A percentile compares a stretch with the other conserved stretches of the same genome.
Evolutionary conservation across 2,888 invertebrate species (phyloP).

Genomic region (Tipula helvola): DNA sequence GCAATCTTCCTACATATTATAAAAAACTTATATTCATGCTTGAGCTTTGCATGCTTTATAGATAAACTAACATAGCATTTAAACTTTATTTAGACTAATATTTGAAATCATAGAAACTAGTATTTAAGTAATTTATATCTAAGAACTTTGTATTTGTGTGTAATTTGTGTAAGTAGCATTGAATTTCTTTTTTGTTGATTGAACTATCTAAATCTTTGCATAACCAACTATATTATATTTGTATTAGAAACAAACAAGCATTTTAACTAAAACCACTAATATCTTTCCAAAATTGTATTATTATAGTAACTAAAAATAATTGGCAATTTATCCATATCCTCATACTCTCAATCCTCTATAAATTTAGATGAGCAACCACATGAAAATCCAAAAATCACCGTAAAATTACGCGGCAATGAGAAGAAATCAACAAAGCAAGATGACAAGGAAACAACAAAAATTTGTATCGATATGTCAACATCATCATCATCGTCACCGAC

Average conservation of each 20-base stretch:
- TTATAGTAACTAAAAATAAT: neutral
- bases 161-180: neutral
- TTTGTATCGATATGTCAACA: constrained; percentile 7
- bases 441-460: neutral
- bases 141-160: neutral
- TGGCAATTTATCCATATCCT: neutral
- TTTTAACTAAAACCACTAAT: neutral
- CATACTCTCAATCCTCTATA: neutral
- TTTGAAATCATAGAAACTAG: neutral
- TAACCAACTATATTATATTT: neutral
- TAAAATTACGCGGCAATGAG: neutral
- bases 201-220: neutral
- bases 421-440: neutral
- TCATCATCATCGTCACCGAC: neutral
- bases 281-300: neutral
- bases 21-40: no score
- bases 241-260: neutral
- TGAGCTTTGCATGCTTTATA: no score
- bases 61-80: neutral
- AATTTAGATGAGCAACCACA: neutral
- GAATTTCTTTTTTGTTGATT: neutral
- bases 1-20: no score
- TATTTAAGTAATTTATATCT: neutral
- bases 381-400: neutral
- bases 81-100: neutral